Percentiles rank a stretch among this genome's conserved stretches.
Evolutionary conservation across 2,888 invertebrate species (phyloP).

Genomic region (Cryptocheilus praepositus): DNA sequence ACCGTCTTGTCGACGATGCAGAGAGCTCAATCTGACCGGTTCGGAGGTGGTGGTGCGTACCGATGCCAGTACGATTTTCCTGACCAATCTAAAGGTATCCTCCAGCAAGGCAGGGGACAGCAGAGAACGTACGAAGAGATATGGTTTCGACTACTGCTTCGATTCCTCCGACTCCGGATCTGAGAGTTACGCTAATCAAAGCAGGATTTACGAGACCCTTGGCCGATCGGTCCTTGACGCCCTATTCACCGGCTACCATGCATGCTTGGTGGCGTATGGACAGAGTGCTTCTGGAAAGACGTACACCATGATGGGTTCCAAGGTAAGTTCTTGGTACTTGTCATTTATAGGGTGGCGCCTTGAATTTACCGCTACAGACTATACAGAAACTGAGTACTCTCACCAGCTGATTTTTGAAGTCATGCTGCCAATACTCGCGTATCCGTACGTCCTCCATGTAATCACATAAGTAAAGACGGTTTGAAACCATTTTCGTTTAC

Average conservation of each 20-base stretch:
- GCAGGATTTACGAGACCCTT: conserved; percentile 82
- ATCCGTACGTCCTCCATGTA: too few relatives aligned
- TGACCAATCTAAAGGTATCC: conserved; percentile 77
- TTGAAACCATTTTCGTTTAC: too few relatives aligned
- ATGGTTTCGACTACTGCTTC: conserved; percentile 81
- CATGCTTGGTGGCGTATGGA: conserved; percentile 85
- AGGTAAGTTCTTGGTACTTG: conserved; percentile 55
- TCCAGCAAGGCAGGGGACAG: conserved; percentile 82
- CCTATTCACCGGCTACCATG: conserved; percentile 80
- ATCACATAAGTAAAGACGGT: too few relatives aligned
- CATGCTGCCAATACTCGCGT: too few relatives aligned
- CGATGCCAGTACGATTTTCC: conserved; percentile 54
- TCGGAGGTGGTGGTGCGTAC: conserved; percentile 63
- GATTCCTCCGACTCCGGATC: conserved; percentile 77
- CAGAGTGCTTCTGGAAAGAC: conserved; percentile 88
- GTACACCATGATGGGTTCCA: conserved; percentile 84
- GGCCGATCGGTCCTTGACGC: conserved; percentile 81
- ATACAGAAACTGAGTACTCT: too few relatives aligned
- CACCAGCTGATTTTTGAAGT: too few relatives aligned
- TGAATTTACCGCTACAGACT: too few relatives aligned
- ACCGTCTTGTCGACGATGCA: conserved; percentile 33
- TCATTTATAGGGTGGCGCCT: too few relatives aligned
- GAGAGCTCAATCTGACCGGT: conserved; percentile 62
- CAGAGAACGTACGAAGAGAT: conserved; percentile 79
- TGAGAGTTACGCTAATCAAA: conserved; percentile 77